A percentile compares a stretch with the other conserved stretches of the same genome.
Conservation (phyloP, 2,113 vertebrate genomes). For the Prietella phreatophila region DNA sequence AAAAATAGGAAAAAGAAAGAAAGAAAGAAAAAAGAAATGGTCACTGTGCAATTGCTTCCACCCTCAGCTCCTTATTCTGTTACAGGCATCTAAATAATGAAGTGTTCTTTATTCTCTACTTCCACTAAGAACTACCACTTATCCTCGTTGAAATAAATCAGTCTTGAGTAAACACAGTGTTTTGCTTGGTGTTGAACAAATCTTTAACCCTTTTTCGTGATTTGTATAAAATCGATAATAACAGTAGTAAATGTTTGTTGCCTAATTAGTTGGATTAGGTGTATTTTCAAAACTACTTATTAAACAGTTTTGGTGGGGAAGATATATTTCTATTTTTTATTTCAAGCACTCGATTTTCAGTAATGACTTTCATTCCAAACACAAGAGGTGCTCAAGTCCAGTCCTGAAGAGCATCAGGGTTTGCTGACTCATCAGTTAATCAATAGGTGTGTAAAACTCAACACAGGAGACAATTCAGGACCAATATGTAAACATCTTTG, state of each 20-base stretch:
- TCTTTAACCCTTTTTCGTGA: too few species aligned
- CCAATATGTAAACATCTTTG: too few species aligned
- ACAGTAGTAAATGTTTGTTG: too few species aligned
- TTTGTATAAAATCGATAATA: too few species aligned
- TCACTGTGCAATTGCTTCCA: neutral
- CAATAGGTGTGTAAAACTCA: neutral
- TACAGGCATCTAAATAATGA: neutral
- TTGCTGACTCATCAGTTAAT: neutral
- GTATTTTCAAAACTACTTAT: too few species aligned
- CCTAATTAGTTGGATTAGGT: too few species aligned
- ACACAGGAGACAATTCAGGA: neutral
- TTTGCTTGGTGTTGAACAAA: neutral
- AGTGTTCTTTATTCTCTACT: neutral
- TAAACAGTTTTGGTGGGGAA: neutral
- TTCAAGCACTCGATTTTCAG: neutral
- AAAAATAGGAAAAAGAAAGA: neutral
- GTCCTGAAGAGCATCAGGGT: neutral
- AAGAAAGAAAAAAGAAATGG: neutral
- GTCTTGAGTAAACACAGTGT: neutral
- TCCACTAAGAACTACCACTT: neutral
- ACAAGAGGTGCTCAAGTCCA: too few species aligned
- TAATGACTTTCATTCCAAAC: neutral
- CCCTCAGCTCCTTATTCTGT: neutral
- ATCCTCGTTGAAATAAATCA: slow-evolving; percentile 18
- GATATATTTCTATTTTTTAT: neutral